These are phyloP conservation scores for Pteropus alecto DNA, from an alignment of 2,113 vertebrate species.

Conservation along the genomic window DNA sequence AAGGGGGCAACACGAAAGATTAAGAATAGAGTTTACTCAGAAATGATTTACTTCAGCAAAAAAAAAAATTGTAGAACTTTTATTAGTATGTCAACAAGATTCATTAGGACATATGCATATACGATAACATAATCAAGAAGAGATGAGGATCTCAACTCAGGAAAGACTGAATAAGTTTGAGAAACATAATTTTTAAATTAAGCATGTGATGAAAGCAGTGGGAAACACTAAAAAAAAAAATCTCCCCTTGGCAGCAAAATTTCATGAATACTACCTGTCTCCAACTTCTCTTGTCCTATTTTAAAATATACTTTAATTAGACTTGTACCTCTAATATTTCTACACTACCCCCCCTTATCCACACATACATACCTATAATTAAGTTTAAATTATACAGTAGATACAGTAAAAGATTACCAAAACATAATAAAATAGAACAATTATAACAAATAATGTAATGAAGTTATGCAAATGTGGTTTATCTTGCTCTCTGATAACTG, in stretches of 20 bases:
- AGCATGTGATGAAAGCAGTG: background rate
- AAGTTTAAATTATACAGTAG: background rate
- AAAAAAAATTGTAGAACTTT: background rate
- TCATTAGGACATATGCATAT: background rate
- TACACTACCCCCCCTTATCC: background rate
- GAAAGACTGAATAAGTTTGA: background rate
- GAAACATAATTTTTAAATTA: background rate
- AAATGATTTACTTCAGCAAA: background rate
- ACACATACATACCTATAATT: background rate
- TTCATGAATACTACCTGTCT: background rate
- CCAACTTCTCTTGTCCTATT: background rate
- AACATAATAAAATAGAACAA: background rate
- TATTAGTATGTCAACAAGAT: background rate
- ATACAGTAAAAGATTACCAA: background rate
- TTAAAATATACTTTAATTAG: background rate
- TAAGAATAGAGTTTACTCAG: background rate
- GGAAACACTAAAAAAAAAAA: background rate
- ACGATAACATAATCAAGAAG: background rate
- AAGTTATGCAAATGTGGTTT: background rate
- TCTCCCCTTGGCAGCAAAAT: background rate
- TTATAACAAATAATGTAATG: background rate
- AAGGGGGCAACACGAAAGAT: background rate
- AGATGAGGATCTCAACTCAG: background rate
- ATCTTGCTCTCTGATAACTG: background rate
- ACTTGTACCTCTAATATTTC: background rate